These are phyloP conservation scores for Caenorhabditis sp. DNA, from an alignment of 2,888 invertebrate genomes.

Conservation along the genomic window DNA sequence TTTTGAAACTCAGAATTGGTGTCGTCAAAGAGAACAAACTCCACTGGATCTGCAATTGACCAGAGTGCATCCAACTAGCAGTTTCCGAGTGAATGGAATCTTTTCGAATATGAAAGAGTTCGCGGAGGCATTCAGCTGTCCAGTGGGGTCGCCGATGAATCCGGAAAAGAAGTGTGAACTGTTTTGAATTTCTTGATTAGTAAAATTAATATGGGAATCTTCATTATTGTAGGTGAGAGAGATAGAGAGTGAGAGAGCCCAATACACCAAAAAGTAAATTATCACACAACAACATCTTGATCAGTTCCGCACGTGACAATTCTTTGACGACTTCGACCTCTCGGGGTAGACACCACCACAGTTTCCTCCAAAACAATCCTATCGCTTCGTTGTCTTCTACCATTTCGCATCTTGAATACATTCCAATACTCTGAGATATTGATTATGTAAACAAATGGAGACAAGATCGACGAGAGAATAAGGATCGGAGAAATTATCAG, in stretches of 20 bases:
- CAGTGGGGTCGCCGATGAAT: slow-evolving; percentile 23
- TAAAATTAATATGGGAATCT: not conserved
- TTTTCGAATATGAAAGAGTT: slow-evolving; percentile 15
- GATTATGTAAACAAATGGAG: slow-evolving; percentile 16
- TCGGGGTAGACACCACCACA: too few species aligned
- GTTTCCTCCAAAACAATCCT: not conserved
- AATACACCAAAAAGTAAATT: not conserved
- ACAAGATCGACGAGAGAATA: slow-evolving; percentile 10
- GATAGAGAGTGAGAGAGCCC: not conserved
- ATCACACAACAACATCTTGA: not conserved
- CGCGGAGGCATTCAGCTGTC: slow-evolving; percentile 11
- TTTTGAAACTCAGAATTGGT: not conserved
- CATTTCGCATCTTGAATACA: not conserved
- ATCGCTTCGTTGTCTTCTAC: too few species aligned
- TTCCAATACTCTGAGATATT: slow-evolving; percentile 7
- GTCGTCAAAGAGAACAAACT: not conserved
- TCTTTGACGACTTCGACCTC: too few species aligned
- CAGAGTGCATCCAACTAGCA: not conserved
- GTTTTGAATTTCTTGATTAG: not conserved
- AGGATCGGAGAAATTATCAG: not conserved
- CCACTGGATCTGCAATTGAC: not conserved
- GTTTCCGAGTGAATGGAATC: slow-evolving; percentile 20
- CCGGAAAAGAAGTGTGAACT: slow-evolving; percentile 18
- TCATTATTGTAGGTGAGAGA: not conserved
- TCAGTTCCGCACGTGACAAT: too few species aligned